Conservation (phyloP, 37 sponge, comb jelly and placozoan species). For the Amphimedon queenslandica region DNA sequence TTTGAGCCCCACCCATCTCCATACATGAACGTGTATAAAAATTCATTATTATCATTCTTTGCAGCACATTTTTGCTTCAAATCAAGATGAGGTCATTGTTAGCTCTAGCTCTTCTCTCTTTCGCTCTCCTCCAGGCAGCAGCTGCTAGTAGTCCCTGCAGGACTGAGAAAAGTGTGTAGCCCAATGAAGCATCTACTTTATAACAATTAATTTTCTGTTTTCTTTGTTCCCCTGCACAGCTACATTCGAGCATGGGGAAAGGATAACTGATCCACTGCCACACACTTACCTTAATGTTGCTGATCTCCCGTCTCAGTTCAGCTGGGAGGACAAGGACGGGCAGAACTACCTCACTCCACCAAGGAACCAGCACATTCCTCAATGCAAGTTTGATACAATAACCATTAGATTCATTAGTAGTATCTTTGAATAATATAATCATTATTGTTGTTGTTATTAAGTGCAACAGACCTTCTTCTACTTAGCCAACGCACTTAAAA, state of each 20-base stretch:
- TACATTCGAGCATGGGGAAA: conserved; percentile 49
- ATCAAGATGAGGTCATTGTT: too few species aligned
- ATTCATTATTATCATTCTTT: too few species aligned
- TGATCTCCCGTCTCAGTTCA: conserved; percentile 65
- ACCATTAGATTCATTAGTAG: background rate
- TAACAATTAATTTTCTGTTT: too few species aligned
- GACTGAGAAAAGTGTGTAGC: too few species aligned
- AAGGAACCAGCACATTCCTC: conserved; percentile 81
- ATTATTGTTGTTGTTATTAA: background rate
- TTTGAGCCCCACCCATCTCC: too few species aligned
- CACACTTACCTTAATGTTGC: conserved; percentile 50
- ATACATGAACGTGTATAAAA: too few species aligned
- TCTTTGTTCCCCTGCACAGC: conserved; percentile 41
- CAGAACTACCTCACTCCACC: conserved; percentile 78
- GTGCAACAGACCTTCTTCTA: too few species aligned
- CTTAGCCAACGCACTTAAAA: background rate
- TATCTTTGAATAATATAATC: background rate
- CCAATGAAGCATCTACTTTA: too few species aligned
- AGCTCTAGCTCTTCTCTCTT: too few species aligned
- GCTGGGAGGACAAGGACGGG: conserved; percentile 64
- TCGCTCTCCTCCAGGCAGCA: too few species aligned
- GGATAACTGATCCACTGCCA: conserved; percentile 52
- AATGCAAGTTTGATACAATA: conserved; percentile 49
- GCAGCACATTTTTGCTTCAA: too few species aligned
- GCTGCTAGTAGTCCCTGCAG: too few species aligned